Evolutionary conservation across 2,797 vertebrate genomes (phyloP).

Genomic region (Microchirus variegatus): DNA sequence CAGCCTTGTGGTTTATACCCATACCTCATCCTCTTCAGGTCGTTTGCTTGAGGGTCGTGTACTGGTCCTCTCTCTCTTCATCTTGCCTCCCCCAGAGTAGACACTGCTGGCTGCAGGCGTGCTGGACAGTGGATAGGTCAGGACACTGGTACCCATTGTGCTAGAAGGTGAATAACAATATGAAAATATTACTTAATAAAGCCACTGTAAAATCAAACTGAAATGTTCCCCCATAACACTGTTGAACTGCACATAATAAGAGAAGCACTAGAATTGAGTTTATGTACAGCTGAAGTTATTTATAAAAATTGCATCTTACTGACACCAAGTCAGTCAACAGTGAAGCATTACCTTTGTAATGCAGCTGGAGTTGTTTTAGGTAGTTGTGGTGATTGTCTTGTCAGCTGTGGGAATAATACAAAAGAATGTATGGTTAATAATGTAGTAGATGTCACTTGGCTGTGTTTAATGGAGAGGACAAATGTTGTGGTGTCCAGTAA

Average conservation of each 20-base stretch:
- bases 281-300: no score
- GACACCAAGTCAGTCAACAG: not conserved
- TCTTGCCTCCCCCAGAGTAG: slow-evolving; percentile 88
- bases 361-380: slow-evolving; percentile 62
- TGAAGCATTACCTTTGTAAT: slow-evolving; percentile 69
- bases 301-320: no score
- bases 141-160: slow-evolving; percentile 76
- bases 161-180: slow-evolving; percentile 35
- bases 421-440: slow-evolving; percentile 2
- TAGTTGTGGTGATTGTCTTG: slow-evolving; percentile 73
- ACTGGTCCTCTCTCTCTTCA: slow-evolving; percentile 87
- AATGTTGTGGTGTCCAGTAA: not conserved
- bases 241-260: no score
- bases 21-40: slow-evolving; percentile 75
- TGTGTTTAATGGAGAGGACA: not conserved
- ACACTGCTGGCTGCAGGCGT: slow-evolving; percentile 86
- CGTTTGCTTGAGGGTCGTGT: slow-evolving; percentile 80
- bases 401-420: slow-evolving; percentile 57
- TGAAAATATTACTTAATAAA: no score
- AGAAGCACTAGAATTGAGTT: no score
- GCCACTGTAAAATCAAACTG: no score
- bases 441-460: not conserved
- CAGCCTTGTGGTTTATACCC: not conserved
- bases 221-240: no score
- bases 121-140: slow-evolving; percentile 83